Base-by-base conservation (phyloP, 2,888 invertebrate species). In the Eupithecia subfuscata region DNA sequence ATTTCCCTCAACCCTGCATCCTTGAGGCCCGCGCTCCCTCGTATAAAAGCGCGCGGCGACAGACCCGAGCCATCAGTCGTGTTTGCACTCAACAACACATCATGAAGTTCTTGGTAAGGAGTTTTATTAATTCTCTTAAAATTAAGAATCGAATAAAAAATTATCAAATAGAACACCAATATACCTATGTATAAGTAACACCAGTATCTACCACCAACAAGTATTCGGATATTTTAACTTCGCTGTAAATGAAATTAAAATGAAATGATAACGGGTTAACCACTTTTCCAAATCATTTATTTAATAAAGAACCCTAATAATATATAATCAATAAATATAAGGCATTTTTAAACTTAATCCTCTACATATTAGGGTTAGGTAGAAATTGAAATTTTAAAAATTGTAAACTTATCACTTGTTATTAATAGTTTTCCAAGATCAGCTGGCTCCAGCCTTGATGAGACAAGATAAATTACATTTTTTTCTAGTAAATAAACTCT, bases 71-170 rank as follows among this genome's bases (percentile, higher is more conserved):
- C 77, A 81, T 80, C 81, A 82, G 81, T 82, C 76, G 77, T 71
- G 72, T 56, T 73, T 68, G 64, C 71, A 74, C 45, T 63, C 79
- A 76, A 67, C 68, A 40, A 45, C 64, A 77, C 82, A 82, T 78
- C 82, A 82, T 82, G 82, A 82, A 82, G 75, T 82, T 82, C 79
- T 80, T 82, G 82, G 82, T 82, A 78, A 82, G 79, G 72, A 74
- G 71, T 70, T 74, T 60, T 73, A 45, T 25, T 60, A 0, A 25
- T 60, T 60, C 1, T 25, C 2, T 25, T 25, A 2, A 12, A 14
- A 60, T 60, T 60, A 25, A 1, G 22, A 60, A 60, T 60, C 22
- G 0, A n/a, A n/a, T n/a, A 56, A 52, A n/a, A 22, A 22, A 25
- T n/a, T 2, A 52, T 52, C 12, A 5, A 22, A 60, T 25, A 60